Evolutionary conservation across 2,797 vertebrate species (phyloP).

Genomic region (Centropyge bicolor): DNA sequence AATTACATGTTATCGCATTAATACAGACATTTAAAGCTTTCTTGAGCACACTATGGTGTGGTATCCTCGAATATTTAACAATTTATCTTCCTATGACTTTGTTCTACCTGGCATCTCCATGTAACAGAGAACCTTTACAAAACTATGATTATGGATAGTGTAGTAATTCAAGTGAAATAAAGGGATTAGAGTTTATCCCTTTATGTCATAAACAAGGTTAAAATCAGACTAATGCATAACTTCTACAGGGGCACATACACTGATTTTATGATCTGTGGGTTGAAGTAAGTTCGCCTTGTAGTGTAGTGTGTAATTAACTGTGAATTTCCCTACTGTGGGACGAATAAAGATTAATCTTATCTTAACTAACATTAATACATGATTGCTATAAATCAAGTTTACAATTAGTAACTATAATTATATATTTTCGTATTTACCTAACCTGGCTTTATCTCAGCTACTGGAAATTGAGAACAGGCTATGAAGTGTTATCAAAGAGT

Average conservation of each 20-base stretch:
- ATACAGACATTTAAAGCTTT: not conserved
- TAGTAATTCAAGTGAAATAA: not conserved
- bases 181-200: not conserved
- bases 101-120: not conserved
- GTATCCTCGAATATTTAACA: not conserved
- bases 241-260: not conserved
- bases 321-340: too few species aligned
- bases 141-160: not conserved
- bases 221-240: too few species aligned
- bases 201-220: not conserved
- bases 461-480: not conserved
- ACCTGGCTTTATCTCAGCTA: not conserved
- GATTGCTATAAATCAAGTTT: not conserved
- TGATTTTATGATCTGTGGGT: too few species aligned
- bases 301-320: too few species aligned
- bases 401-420: too few species aligned
- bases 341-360: too few species aligned
- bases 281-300: not conserved
- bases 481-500: not conserved
- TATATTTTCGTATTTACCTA: not conserved
- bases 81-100: not conserved
- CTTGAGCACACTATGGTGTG: not conserved
- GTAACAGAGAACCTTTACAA: not conserved
- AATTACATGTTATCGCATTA: not conserved
- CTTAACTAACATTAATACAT: not conserved